Conservation (phyloP, 2,797 vertebrate genomes). For the Thunnus albacares region DNA sequence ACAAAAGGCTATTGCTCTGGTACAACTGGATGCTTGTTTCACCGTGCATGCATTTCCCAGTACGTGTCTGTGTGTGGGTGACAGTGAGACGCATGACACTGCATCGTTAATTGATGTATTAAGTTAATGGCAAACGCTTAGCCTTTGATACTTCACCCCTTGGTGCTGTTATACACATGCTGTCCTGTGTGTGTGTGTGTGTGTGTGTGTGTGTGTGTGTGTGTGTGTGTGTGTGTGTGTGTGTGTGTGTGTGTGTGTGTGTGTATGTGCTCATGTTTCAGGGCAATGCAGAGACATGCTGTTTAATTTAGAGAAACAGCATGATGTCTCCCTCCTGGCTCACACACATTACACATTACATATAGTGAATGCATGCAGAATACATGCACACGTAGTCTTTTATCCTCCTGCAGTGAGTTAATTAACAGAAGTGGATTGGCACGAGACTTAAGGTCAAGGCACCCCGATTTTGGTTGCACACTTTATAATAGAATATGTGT, state of each 20-base stretch:
- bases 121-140: conserved; percentile 43
- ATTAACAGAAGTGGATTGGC: conserved; percentile 1
- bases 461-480: conserved; percentile 1
- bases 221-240: conserved; percentile 22
- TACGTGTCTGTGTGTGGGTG: conserved; percentile 13
- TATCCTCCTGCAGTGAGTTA: conserved; percentile 1
- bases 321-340: conserved; percentile 33
- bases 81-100: conserved; percentile 35
- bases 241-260: conserved; percentile 31
- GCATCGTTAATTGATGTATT: conserved; percentile 57
- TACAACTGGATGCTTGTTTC: conserved; percentile 38
- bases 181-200: conserved; percentile 35
- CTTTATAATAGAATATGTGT: neutral
- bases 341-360: neutral
- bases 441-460: neutral
- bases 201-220: conserved; percentile 32
- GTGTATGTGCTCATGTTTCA: conserved; percentile 36
- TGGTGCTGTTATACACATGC: conserved; percentile 54
- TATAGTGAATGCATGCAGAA: neutral
- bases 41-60: neutral
- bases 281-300: conserved; percentile 42
- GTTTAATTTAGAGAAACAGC: conserved; percentile 51
- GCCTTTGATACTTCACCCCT: conserved; percentile 69
- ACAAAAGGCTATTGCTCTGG: conserved; percentile 38
- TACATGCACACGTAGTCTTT: neutral